phyloP scores from a whole-genome alignment of 2,797 vertebrate genomes.

The Tachyglossus aculeatus region DNA sequence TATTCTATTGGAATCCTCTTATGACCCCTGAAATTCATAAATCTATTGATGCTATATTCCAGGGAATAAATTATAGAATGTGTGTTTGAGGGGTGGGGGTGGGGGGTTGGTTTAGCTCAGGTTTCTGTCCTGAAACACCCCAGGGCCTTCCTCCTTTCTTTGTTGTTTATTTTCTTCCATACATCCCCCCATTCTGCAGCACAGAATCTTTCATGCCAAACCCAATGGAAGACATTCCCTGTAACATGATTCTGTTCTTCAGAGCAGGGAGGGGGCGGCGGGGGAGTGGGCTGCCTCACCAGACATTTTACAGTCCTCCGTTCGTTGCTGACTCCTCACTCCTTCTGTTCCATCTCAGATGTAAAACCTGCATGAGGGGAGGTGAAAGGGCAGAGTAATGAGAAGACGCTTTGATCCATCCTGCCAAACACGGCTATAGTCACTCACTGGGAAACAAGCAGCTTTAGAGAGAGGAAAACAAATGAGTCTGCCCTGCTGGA shows the following conservation, averaged over 20 bases:
- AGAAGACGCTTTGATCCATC: constrained; percentile 50
- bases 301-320: constrained; percentile 62
- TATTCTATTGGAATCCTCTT: neutral
- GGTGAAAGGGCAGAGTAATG: constrained; percentile 58
- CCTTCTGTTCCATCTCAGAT: constrained; percentile 64
- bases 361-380: constrained; percentile 53
- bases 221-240: constrained; percentile 59
- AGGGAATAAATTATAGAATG: neutral
- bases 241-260: constrained; percentile 46
- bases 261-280: too few species aligned
- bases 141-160: neutral
- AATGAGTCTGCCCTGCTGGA: constrained; percentile 55
- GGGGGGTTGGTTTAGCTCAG: neutral
- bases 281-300: constrained; percentile 55
- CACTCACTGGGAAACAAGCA: constrained; percentile 56
- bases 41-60: neutral
- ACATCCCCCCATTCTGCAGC: constrained; percentile 30
- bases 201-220: constrained; percentile 50
- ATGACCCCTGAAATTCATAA: neutral
- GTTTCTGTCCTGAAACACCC: neutral
- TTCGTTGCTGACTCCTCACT: constrained; percentile 58
- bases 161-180: constrained; percentile 1
- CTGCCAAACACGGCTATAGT: constrained; percentile 66
- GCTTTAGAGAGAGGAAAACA: constrained; percentile 54
- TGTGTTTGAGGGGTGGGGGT: neutral